Evolutionary conservation across 2,888 invertebrate species (phyloP).

Genomic region (Sepioteuthis lessoniana): DNA sequence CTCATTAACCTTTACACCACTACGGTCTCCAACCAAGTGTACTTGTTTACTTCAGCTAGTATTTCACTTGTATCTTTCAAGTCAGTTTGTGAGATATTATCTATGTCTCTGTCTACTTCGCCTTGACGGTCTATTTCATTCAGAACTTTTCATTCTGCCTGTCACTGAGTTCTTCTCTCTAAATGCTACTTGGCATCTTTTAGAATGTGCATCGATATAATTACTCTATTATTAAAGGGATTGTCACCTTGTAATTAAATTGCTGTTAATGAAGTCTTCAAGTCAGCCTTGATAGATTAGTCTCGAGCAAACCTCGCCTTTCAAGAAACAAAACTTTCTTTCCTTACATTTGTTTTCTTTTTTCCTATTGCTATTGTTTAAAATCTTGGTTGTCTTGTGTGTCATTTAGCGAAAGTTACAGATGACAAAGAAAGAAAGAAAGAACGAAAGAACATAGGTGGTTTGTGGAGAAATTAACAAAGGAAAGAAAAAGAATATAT

Average conservation of each 20-base stretch:
- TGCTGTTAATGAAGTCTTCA: not conserved
- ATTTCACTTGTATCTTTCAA: not conserved
- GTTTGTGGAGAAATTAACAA: no score
- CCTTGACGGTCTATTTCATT: not conserved
- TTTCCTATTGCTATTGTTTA: not conserved
- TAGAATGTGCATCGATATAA: not conserved
- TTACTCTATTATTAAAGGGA: not conserved
- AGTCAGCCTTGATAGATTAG: not conserved
- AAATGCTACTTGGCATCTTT: not conserved
- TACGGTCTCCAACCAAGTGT: no score
- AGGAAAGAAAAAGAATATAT: no score
- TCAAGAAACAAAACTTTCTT: not conserved
- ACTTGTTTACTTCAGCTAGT: no score
- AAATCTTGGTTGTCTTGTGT: not conserved
- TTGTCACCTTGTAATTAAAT: conserved; percentile 17
- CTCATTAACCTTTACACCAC: no score
- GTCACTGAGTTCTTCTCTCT: not conserved
- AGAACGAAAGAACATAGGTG: no score
- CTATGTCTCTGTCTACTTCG: not conserved
- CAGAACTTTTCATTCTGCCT: not conserved
- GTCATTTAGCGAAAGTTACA: no score
- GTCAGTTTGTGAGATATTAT: not conserved
- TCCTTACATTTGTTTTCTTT: not conserved
- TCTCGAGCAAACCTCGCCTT: not conserved
- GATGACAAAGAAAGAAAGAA: no score